These are phyloP conservation scores for Poecilia picta DNA, from an alignment of 2,797 vertebrate genomes.

Conservation along the genomic window DNA sequence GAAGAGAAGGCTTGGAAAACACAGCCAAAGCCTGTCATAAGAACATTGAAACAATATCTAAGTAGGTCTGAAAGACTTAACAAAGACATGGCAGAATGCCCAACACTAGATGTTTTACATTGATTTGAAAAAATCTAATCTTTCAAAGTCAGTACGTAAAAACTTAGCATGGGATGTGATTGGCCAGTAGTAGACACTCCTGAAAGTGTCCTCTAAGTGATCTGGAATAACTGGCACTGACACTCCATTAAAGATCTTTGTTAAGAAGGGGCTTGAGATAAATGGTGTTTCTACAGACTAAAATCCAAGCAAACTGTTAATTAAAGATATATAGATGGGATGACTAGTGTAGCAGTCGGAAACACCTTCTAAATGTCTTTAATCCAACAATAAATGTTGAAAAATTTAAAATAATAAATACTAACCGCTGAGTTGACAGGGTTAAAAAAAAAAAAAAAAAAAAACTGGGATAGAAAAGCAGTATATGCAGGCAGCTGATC, in stretches of 20 bases:
- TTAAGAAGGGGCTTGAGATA: slow-evolving; percentile 28
- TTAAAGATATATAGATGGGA: slow-evolving; percentile 27
- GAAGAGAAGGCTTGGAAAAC: not conserved
- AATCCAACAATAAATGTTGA: not conserved
- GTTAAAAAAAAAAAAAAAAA: not conserved
- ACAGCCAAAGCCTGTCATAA: not conserved
- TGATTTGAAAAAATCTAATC: slow-evolving; percentile 42
- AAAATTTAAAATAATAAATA: not conserved
- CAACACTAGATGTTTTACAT: slow-evolving; percentile 35
- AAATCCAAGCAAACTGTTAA: slow-evolving; percentile 41
- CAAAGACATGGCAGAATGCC: slow-evolving; percentile 37
- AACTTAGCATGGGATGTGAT: slow-evolving; percentile 17
- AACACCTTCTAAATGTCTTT: not conserved
- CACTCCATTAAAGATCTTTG: slow-evolving; percentile 37
- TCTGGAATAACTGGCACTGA: slow-evolving; percentile 33
- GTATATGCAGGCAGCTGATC: not conserved
- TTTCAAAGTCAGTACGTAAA: slow-evolving; percentile 36
- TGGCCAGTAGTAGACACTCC: not conserved
- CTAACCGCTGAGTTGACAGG: not conserved
- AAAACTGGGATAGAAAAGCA: not conserved
- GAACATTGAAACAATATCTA: slow-evolving; percentile 6
- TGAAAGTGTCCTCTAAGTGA: slow-evolving; percentile 31
- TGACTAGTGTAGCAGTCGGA: not conserved
- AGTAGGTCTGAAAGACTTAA: slow-evolving; percentile 21
- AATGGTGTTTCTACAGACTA: slow-evolving; percentile 37